These are phyloP conservation scores for Melanotaenia parkinsoni DNA, from an alignment of 2,797 vertebrate species.

Conservation along the genomic window DNA sequence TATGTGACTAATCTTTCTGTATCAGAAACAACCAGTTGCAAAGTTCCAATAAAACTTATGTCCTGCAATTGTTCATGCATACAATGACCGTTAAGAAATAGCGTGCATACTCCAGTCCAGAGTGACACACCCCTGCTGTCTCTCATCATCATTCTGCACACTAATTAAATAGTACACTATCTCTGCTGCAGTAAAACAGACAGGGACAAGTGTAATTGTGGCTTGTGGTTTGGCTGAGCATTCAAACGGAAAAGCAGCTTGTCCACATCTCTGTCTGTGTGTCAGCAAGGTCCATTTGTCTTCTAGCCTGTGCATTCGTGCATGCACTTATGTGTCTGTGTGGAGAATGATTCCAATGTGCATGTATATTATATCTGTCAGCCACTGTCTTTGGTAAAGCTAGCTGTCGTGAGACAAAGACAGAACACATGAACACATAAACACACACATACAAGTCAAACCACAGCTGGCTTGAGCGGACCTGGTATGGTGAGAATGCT, in stretches of 20 bases:
- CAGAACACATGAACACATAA: conserved; percentile 44
- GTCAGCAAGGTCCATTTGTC: conserved; percentile 71
- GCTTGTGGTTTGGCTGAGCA: conserved; percentile 76
- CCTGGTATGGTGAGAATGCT: conserved; percentile 76
- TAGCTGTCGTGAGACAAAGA: conserved; percentile 63
- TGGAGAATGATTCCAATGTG: conserved; percentile 22
- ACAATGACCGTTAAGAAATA: conserved; percentile 8
- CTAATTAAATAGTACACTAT: conserved; percentile 35
- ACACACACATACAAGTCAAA: conserved; percentile 39
- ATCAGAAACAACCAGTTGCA: neutral
- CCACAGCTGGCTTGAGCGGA: conserved; percentile 48
- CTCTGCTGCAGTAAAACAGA: conserved; percentile 67
- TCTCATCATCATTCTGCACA: conserved; percentile 37
- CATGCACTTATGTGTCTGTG: conserved; percentile 8
- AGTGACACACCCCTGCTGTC: conserved; percentile 30
- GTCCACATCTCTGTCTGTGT: conserved; percentile 74
- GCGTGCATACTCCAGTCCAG: conserved; percentile 1
- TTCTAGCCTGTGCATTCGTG: conserved; percentile 27
- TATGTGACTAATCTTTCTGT: neutral
- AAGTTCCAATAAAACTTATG: neutral
- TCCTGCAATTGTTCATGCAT: conserved; percentile 1
- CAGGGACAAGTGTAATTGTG: conserved; percentile 80
- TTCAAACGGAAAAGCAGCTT: conserved; percentile 78
- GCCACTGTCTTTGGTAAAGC: conserved; percentile 53
- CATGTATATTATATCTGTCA: conserved; percentile 53